Percentiles rank a stretch among this genome's conserved stretches.
Conservation (phyloP, 2,888 invertebrate genomes). For the Heliconius hortense region DNA sequence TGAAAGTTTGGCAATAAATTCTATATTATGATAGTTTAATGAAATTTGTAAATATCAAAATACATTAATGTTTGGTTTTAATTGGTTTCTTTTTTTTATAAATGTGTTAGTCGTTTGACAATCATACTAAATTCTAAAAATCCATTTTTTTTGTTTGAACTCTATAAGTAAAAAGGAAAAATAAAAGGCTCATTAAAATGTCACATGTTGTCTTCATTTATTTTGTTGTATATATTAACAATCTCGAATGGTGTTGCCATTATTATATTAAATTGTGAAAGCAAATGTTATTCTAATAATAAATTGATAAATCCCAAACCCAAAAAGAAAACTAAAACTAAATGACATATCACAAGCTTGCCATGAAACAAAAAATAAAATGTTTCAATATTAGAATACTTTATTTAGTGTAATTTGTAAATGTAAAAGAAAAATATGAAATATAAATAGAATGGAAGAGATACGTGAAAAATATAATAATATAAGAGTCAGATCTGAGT, state of each 20-base stretch:
- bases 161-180: constrained; percentile 18
- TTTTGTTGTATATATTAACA: constrained; percentile 62
- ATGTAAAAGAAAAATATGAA: constrained; percentile 10
- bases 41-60: constrained; percentile 4
- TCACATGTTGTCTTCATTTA: constrained; percentile 49
- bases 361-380: constrained; percentile 23
- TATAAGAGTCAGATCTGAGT: constrained; percentile 30
- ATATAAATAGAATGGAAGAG: constrained; percentile 19
- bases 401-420: constrained; percentile 3
- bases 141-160: neutral
- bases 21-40: constrained; percentile 7
- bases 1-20: neutral
- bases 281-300: constrained; percentile 40
- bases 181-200: constrained; percentile 40
- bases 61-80: neutral
- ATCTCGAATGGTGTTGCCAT: constrained; percentile 61
- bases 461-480: constrained; percentile 6
- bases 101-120: neutral
- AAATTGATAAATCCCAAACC: constrained; percentile 43
- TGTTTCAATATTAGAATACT: neutral
- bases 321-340: constrained; percentile 39
- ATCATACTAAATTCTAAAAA: neutral
- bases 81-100: neutral
- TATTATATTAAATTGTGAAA: constrained; percentile 40
- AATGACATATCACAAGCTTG: constrained; percentile 46